Evolutionary conservation across 2,888 invertebrate genomes (phyloP).

Genomic region (Parelbella ahira): DNA sequence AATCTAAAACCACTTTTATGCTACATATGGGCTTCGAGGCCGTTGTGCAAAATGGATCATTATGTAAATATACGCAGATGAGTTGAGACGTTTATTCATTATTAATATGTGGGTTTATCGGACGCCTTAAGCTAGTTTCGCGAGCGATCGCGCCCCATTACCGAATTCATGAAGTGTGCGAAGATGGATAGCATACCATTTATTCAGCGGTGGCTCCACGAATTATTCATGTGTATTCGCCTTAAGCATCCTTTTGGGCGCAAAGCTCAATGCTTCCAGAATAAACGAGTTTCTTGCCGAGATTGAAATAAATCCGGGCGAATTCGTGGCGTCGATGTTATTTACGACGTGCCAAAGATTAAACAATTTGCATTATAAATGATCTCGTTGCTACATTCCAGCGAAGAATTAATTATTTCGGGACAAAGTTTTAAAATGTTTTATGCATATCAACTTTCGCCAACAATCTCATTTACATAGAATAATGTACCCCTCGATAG

Average conservation of each 20-base stretch:
- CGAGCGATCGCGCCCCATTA: conserved; percentile 33
- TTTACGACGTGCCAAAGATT: conserved; percentile 20
- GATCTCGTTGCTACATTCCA: neutral
- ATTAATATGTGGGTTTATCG: conserved; percentile 4
- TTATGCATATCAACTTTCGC: too few species aligned
- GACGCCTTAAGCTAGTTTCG: conserved; percentile 5
- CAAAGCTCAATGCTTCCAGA: conserved; percentile 8
- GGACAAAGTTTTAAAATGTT: too few species aligned
- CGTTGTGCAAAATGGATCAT: too few species aligned
- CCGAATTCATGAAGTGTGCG: conserved; percentile 55
- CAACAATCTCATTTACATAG: too few species aligned
- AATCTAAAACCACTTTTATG: too few species aligned
- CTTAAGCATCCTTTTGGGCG: conserved; percentile 13
- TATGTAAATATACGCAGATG: too few species aligned
- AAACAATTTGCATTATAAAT: conserved; percentile 17
- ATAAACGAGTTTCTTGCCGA: conserved; percentile 13
- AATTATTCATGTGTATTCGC: conserved; percentile 34
- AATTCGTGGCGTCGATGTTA: conserved; percentile 8
- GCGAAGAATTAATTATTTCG: neutral
- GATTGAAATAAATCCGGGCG: conserved; percentile 14
- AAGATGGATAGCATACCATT: conserved; percentile 56
- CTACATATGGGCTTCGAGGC: too few species aligned
- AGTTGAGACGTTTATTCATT: too few species aligned
- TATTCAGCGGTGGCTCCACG: conserved; percentile 37
- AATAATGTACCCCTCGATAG: too few species aligned